Evolutionary conservation across 2,797 vertebrate species (phyloP), one percentile per base, ranked within the genome.

Genomic region (Poecilia picta): DNA sequence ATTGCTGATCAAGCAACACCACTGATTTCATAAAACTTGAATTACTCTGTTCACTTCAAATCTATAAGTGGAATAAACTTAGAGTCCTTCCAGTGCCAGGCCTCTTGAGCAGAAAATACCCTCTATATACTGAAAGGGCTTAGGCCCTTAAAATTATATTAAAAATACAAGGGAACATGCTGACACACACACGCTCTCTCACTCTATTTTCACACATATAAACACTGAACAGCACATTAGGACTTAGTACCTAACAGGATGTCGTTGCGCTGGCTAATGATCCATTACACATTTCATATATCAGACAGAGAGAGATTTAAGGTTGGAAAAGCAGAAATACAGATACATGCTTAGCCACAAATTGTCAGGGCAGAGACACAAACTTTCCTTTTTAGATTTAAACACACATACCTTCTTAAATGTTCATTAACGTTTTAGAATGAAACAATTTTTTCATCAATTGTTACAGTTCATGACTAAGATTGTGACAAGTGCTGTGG

Each of bases 211-310:
- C 73, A 76, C 75, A 84, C 71, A 33, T 62, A 33, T 62, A 62
- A 62, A 62, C 15, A 62, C 18, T 18, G 31, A 16, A 62, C 59
- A 62, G 31, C 59, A 62, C 81, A 92, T 92, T 90, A 89, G 83
- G 77, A 81, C 78, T 76, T 15, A 41, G 80, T 85, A 82, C 77
- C 80, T 81, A 82, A 89, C 84, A 88, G 72, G 87, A 85, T 85
- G 88, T 86, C 0, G 79, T 92, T 91, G 87, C 88, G 86, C 89
- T 90, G 86, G 87, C 91, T 94, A 91, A 92, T 87, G 83, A 93
- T 92, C 87, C 90, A 92, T 93, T 92, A 93, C 93, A 92, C 81
- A 87, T 83, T 90, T 47, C 70, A 80, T 72, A 89, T 83, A 84
- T 62, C 31, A 62, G 31, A 33, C 7, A 62, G 59, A 81, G 70